phyloP scores from a whole-genome alignment of 2,797 vertebrate genomes.

The Crocidura indochinensis region DNA sequence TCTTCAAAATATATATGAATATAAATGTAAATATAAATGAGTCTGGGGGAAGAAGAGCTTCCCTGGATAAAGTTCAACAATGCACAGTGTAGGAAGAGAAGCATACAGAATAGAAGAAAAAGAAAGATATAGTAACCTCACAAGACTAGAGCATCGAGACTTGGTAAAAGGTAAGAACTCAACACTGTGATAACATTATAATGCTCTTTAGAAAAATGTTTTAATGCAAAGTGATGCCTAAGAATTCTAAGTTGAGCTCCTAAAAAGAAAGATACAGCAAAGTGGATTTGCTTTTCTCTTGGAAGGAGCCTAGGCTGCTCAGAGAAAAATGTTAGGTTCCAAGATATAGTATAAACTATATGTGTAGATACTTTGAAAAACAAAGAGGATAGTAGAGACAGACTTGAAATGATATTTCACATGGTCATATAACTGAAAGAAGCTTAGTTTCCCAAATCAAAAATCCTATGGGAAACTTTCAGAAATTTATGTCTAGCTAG shows the following conservation, averaged over 20 bases:
- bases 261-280: background rate
- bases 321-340: background rate
- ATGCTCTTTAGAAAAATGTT: background rate
- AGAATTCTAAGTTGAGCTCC: conserved; percentile 9
- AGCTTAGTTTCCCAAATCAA: background rate
- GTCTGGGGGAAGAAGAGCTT: background rate
- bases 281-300: background rate
- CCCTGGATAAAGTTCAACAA: background rate
- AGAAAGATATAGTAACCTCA: background rate
- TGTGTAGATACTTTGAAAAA: background rate
- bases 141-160: background rate
- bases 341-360: conserved; percentile 8
- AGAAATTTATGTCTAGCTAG: background rate
- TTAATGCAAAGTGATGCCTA: background rate
- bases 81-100: background rate
- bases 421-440: background rate
- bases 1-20: conserved; percentile 14
- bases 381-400: background rate
- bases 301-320: background rate
- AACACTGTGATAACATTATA: background rate
- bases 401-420: background rate
- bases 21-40: background rate
- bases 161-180: background rate
- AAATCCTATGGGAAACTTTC: background rate
- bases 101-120: background rate